Evolutionary conservation across 2,797 vertebrate genomes (phyloP), one percentile per base, ranked within the genome.

Genomic region (Smutsia temminckii): DNA sequence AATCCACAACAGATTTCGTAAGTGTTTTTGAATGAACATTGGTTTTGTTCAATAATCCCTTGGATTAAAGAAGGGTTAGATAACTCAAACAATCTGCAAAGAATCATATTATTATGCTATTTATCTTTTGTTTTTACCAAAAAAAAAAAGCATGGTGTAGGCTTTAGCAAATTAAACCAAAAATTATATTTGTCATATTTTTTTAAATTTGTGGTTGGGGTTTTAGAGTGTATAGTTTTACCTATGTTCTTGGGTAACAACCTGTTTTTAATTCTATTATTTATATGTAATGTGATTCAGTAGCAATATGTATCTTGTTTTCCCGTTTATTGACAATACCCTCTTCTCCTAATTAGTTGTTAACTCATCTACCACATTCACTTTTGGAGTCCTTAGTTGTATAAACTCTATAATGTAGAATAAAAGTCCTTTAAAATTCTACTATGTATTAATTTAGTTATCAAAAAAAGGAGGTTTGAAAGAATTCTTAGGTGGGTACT

Each of bases 1-100:
- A 99, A 99, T 98, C 98, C 98, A 97, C 97, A 98, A 98, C 98
- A 99, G 98, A 98, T 98, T 98, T 98, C 53, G 42, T 98, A 98
- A 98, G 98, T 98, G 98, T 98, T 98, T 97, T 98, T 98, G 98
- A 98, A 98, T 98, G 98, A 98, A 98, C 95, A 69, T 97, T 96
- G 98, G 98, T 98, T 99, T 98, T 98, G 97, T 98, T 98, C 98
- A 98, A 98, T 98, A 98, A 98, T 98, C 98, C 97, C 95, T 96
- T 85, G 97, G 98, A 98, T 98, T 98, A 98, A 98, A 98, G 97
- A 95, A 96, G 94, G 93, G 95, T 97, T 96, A 97, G 97, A 97
- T 98, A 98, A 98, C 96, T 98, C 85, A 98, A 98, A 98, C 98
- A 98, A 95, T 97, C 98, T 98, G 98, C 95, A 98, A 96, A 98